Evolutionary conservation across 92 coral and sea anemone genomes (phyloP), one percentile per base, ranked within the genome.

Genomic region (Porites divaricata): DNA sequence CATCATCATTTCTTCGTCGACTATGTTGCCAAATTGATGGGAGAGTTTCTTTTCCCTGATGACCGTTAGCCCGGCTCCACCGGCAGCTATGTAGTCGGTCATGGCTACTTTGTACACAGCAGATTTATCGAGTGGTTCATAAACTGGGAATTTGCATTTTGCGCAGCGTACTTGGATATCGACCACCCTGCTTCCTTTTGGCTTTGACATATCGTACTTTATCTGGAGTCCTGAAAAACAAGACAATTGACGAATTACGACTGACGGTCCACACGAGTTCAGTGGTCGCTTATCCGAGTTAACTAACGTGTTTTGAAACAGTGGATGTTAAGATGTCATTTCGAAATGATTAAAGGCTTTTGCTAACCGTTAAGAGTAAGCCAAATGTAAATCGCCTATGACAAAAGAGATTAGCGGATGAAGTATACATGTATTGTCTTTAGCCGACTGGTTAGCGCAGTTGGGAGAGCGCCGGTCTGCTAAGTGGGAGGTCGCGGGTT

Each of bases 41-140:
- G 95, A 86, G 20, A 91, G 89, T 73, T 76, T 81, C 82, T 75
- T 94, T 22, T 88, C 92, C 22, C 22, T 89, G 20, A 89, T 75
- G 1, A 86, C 84, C 61, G 83, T 70, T 19, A 87, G 83, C 0
- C 93, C 94, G 9, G 87, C 89, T 15, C 96, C 94, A 10, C 91
- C 93, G 6, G 83, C 71, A 15, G 87, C 91, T 58, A 92, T 81
- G 67, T 93, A 96, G 21, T 98, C 92, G 56, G 88, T 59, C 10
- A 89, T 76, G 24, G 93, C 81, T 48, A 96, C 87, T 80, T 89
- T 96, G 93, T 96, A 96, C 20, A 79, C 70, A 10, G 85, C 75
- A 6, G 90, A 66, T 74, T 74, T 49, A 78, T 75, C 81, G 58
- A 96, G 89, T 50, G 95, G 94, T 52, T 83, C 83, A 87, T 92